phyloP scores from a whole-genome alignment of 2,888 invertebrate species.

The Druceiella hillmani region DNA sequence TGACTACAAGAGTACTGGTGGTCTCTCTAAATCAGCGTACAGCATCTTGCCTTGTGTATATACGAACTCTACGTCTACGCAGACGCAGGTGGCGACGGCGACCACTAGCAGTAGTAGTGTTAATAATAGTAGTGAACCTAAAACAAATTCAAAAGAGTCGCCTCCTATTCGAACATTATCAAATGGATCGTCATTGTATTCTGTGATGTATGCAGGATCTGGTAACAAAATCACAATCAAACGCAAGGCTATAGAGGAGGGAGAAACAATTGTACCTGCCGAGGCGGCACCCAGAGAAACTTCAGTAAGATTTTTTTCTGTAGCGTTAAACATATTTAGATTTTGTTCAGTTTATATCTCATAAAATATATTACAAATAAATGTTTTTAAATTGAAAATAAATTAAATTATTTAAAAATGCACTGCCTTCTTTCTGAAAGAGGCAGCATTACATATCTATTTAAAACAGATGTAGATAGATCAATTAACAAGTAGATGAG shows the following conservation, averaged over 20 bases:
- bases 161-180: conserved; percentile 41
- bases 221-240: conserved; percentile 82
- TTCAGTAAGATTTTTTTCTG: conserved; percentile 35
- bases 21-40: conserved; percentile 68
- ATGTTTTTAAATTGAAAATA: no score
- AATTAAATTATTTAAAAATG: no score
- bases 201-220: conserved; percentile 73
- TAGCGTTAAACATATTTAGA: conserved; percentile 33
- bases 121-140: conserved; percentile 35
- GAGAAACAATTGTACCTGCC: conserved; percentile 38
- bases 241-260: conserved; percentile 62
- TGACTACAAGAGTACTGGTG: conserved; percentile 66
- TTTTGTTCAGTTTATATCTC: conserved; percentile 32
- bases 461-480: no score
- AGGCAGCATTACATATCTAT: no score
- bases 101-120: conserved; percentile 35
- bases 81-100: conserved; percentile 37
- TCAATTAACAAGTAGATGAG: no score
- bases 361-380: no score
- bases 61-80: conserved; percentile 55
- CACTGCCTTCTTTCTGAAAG: no score
- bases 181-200: conserved; percentile 62
- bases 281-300: conserved; percentile 38
- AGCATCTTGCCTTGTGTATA: conserved; percentile 70
- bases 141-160: conserved; percentile 40